These are phyloP conservation scores for Mallotus villosus DNA, from an alignment of 2,797 vertebrate species.

Conservation along the genomic window DNA sequence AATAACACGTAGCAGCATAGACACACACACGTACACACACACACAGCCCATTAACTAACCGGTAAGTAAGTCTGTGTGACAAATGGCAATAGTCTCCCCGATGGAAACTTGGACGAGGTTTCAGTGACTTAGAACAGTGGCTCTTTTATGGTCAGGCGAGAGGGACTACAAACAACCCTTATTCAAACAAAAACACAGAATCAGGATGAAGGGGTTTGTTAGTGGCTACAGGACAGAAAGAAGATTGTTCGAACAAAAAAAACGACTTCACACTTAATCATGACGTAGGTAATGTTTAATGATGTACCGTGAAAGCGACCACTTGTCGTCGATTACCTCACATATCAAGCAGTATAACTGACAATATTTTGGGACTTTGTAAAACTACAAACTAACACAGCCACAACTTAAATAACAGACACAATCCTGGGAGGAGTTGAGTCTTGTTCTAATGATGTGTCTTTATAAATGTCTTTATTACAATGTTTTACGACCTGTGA, in stretches of 20 bases:
- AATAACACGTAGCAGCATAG: not conserved
- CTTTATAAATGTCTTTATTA: conserved; percentile 37
- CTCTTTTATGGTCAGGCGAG: not conserved
- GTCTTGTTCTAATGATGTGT: conserved; percentile 37
- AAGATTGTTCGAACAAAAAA: conserved; percentile 31
- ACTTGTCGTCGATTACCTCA: conserved; percentile 43
- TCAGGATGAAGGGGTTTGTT: not conserved
- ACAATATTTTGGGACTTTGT: conserved; percentile 43
- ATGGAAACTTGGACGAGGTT: no score
- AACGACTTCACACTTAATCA: conserved; percentile 23
- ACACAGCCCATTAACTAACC: not conserved
- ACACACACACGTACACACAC: not conserved
- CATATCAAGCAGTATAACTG: conserved; percentile 46
- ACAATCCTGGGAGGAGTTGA: conserved; percentile 57
- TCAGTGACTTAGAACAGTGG: no score
- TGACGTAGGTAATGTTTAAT: conserved; percentile 67
- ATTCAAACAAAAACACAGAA: not conserved
- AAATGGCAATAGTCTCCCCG: not conserved
- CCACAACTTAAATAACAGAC: conserved; percentile 50
- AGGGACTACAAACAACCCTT: not conserved
- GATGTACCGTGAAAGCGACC: conserved; percentile 47
- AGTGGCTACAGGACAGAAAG: not conserved
- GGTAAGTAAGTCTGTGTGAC: not conserved
- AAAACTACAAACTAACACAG: conserved; percentile 51
- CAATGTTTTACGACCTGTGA: conserved; percentile 38